These are phyloP conservation scores for Pygoscelis antarcticus DNA, from an alignment of 2,113 vertebrate genomes.

Conservation along the genomic window DNA sequence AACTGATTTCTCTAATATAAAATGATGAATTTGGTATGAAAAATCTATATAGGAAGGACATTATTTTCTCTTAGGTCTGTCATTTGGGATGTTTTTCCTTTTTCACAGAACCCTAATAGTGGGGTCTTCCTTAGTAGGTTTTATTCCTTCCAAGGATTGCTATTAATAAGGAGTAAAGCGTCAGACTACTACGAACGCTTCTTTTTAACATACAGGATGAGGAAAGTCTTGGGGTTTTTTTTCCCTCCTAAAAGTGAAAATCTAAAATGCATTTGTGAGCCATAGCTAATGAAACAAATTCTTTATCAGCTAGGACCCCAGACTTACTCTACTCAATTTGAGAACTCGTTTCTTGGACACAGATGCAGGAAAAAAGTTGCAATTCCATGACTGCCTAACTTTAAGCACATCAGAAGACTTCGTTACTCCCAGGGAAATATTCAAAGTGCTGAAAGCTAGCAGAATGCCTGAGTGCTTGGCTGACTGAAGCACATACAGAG, in stretches of 20 bases:
- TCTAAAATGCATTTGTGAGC: not conserved
- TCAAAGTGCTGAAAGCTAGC: not conserved
- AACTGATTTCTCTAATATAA: not conserved
- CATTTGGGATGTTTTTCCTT: not conserved
- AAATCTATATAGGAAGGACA: not conserved
- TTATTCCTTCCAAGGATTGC: not conserved
- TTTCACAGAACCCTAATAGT: not conserved
- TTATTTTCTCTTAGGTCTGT: not conserved
- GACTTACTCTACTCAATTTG: not conserved
- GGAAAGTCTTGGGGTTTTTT: not conserved
- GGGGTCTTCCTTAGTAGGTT: not conserved
- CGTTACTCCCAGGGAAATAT: not conserved
- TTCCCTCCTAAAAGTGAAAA: not conserved
- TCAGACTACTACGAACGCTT: not conserved
- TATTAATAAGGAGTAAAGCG: not conserved
- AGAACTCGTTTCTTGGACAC: not conserved
- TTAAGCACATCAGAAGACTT: not conserved
- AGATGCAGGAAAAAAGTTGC: not conserved
- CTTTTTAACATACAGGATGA: not conserved
- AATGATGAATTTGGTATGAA: not conserved
- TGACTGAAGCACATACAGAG: not conserved
- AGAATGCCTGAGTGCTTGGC: slow-evolving; percentile 4
- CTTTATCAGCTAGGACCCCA: not conserved
- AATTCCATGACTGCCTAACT: not conserved
- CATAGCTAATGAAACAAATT: not conserved